Conservation (phyloP, 1,140 invertebrate genomes). For the Cataglyphis hispanica region DNA sequence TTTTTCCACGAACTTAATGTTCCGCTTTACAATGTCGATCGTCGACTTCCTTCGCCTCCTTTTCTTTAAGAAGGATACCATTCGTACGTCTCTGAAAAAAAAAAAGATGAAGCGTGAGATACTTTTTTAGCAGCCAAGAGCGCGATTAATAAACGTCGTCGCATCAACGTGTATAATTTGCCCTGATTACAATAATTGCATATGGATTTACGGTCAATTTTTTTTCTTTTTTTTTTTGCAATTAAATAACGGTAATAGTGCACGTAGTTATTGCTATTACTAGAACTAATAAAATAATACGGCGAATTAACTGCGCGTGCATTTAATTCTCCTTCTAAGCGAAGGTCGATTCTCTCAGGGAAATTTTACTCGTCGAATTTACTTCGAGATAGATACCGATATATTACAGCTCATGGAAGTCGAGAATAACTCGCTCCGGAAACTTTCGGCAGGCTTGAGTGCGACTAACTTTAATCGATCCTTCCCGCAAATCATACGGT, state of each 20-base stretch:
- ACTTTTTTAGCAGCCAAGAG: not conserved
- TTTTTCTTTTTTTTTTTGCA: not conserved
- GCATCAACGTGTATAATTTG: not conserved
- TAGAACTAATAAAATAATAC: too few species aligned
- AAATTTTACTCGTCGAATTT: not conserved
- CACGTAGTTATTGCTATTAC: not conserved
- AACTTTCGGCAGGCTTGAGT: not conserved
- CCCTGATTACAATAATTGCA: not conserved
- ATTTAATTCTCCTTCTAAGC: not conserved
- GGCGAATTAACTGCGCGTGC: constrained; percentile 2
- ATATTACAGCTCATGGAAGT: constrained; percentile 9
- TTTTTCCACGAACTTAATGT: constrained; percentile 56
- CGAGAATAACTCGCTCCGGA: not conserved
- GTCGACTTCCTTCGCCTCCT: constrained; percentile 38
- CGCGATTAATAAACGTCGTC: not conserved
- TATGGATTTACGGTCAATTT: not conserved
- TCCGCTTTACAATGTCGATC: constrained; percentile 30
- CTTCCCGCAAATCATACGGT: not conserved
- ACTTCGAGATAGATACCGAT: not conserved
- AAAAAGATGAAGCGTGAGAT: not conserved
- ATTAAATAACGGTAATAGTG: not conserved
- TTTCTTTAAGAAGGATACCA: constrained; percentile 14
- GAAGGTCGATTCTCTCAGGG: not conserved
- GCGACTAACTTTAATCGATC: constrained; percentile 19
- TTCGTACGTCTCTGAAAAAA: not conserved